Conservation (phyloP, 2,888 invertebrate species). For the Zonitis immaculata region DNA sequence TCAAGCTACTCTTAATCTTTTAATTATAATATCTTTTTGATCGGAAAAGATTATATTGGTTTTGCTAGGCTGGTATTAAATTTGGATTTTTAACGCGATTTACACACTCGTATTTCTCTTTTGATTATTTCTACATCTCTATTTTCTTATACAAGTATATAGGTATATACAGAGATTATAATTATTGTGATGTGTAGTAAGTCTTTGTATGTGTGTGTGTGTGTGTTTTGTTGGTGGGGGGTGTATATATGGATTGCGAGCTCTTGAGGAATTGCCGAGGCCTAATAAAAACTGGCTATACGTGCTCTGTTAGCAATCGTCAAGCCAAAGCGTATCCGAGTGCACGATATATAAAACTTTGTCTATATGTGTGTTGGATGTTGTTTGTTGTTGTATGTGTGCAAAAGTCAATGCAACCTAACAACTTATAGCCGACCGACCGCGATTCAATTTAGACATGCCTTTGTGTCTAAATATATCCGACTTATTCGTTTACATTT, state of each 20-base stretch:
- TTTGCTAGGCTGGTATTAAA: no score
- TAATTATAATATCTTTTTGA: no score
- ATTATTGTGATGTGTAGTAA: no score
- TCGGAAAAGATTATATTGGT: no score
- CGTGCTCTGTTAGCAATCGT: constrained; percentile 35
- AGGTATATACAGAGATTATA: no score
- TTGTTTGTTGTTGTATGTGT: not conserved
- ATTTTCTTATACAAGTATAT: no score
- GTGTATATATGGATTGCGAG: constrained; percentile 10
- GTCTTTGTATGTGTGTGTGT: not conserved
- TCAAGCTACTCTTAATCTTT: no score
- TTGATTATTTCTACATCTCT: no score
- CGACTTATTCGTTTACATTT: constrained; percentile 18
- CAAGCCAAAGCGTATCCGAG: constrained; percentile 32
- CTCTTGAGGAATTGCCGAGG: constrained; percentile 4
- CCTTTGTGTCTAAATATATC: constrained; percentile 35
- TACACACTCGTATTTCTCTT: no score
- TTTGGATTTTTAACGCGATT: no score
- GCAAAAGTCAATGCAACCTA: constrained; percentile 19
- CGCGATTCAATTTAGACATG: constrained; percentile 33
- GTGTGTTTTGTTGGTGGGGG: not conserved
- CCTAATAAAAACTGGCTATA: constrained; percentile 32
- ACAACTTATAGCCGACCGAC: constrained; percentile 12
- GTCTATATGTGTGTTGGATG: not conserved
- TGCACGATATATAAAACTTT: constrained; percentile 17